Evolutionary conservation across 2,113 vertebrate genomes (phyloP).

Genomic region (Pangasianodon gigas): DNA sequence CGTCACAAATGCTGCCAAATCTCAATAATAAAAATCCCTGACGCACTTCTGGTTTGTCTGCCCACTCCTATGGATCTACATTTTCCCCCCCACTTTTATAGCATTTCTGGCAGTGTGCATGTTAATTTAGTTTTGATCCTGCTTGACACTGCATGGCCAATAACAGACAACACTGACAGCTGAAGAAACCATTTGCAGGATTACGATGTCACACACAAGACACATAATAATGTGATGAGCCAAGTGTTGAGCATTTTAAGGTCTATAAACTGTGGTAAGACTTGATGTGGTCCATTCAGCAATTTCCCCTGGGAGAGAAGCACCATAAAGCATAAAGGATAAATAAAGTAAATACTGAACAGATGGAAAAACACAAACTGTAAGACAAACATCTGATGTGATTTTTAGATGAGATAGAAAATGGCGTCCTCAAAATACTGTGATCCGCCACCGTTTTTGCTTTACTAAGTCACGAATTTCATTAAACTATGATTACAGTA

Average conservation of each 20-base stretch:
- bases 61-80: background rate
- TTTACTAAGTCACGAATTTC: background rate
- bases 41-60: background rate
- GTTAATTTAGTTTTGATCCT: slow-evolving; percentile 26
- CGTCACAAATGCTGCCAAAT: slow-evolving; percentile 6
- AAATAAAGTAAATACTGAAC: background rate
- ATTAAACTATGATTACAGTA: background rate
- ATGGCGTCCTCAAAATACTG: background rate
- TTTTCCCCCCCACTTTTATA: background rate
- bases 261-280: slow-evolving; percentile 26
- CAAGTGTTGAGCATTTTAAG: slow-evolving; percentile 6
- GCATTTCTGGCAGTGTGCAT: slow-evolving; percentile 17
- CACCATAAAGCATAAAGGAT: background rate
- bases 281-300: slow-evolving; percentile 32
- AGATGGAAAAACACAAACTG: background rate
- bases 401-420: background rate
- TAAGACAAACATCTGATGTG: background rate
- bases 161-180: slow-evolving; percentile 13
- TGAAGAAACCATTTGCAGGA: slow-evolving; percentile 11
- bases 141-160: background rate
- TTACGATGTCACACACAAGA: slow-evolving; percentile 6
- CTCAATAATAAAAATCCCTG: background rate
- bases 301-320: background rate
- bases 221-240: slow-evolving; percentile 17
- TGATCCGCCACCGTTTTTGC: background rate